Evolutionary conservation across 2,113 vertebrate genomes (phyloP).

Genomic region (Coregonus clupeaformis): DNA sequence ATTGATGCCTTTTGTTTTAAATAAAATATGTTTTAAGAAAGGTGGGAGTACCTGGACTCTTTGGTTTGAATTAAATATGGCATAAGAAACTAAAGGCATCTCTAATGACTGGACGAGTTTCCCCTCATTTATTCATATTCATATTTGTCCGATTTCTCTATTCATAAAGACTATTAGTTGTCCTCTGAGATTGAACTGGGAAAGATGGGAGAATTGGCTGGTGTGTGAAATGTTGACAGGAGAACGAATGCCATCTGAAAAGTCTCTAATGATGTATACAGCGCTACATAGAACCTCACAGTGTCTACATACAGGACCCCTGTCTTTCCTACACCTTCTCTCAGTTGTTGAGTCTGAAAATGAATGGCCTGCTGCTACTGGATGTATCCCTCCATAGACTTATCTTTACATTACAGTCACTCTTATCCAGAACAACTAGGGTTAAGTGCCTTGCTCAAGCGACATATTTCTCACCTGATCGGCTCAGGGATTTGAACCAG

Average conservation of each 20-base stretch:
- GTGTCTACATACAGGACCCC: constrained; percentile 39
- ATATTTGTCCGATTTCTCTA: constrained; percentile 49
- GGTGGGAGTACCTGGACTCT: constrained; percentile 46
- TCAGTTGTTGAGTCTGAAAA: constrained; percentile 47
- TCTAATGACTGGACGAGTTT: constrained; percentile 46
- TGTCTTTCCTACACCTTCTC: constrained; percentile 52
- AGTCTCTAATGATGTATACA: constrained; percentile 45
- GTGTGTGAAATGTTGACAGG: constrained; percentile 35
- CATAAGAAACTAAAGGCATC: constrained; percentile 34
- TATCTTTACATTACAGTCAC: constrained; percentile 54
- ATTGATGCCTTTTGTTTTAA: constrained; percentile 62
- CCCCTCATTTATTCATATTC: constrained; percentile 12
- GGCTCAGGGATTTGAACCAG: too few relatives aligned
- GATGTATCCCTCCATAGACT: constrained; percentile 39
- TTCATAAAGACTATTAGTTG: constrained; percentile 45
- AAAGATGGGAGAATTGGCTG: constrained; percentile 26
- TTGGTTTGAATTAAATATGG: constrained; percentile 65
- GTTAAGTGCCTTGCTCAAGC: too few relatives aligned
- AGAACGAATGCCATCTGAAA: constrained; percentile 45
- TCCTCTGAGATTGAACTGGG: constrained; percentile 28
- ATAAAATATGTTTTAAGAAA: constrained; percentile 60
- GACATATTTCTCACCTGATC: too few relatives aligned
- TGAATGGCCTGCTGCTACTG: constrained; percentile 47
- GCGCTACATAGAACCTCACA: too few relatives aligned
- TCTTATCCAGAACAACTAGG: too few relatives aligned